Evolutionary conservation across 2,888 invertebrate genomes (phyloP).

Genomic region (Apodemia hepburni): DNA sequence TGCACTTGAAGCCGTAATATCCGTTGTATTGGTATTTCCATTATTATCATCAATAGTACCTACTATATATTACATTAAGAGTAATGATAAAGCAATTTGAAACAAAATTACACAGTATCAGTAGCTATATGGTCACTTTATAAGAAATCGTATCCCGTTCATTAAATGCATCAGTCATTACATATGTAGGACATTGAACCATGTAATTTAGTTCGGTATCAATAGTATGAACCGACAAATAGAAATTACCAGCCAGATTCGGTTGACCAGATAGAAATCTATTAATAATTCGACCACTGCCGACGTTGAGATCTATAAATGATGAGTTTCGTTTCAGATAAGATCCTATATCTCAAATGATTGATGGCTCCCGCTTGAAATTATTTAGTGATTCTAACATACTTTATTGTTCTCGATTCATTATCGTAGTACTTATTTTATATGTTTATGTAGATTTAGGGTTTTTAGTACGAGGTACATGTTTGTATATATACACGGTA

Average conservation of each 20-base stretch:
- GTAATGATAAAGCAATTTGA: constrained; percentile 18
- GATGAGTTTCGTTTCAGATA: constrained; percentile 79
- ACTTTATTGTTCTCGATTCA: constrained; percentile 61
- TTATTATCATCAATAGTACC: not conserved
- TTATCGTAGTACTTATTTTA: constrained; percentile 71
- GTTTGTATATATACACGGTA: too few species aligned
- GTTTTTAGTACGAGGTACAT: too few species aligned
- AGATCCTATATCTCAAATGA: constrained; percentile 68
- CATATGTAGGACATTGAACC: constrained; percentile 33
- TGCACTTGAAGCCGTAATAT: constrained; percentile 9
- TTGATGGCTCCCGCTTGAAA: constrained; percentile 64
- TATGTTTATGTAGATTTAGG: constrained; percentile 23
- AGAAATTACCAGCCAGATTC: constrained; percentile 71
- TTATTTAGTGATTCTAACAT: constrained; percentile 74
- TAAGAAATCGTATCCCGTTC: constrained; percentile 29
- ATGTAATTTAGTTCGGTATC: constrained; percentile 65
- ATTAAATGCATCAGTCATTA: constrained; percentile 26
- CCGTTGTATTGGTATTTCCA: constrained; percentile 7
- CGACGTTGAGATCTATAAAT: constrained; percentile 76
- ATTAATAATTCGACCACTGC: constrained; percentile 75
- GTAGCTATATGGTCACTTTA: constrained; percentile 28
- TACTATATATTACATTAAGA: constrained; percentile 2
- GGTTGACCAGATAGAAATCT: constrained; percentile 76
- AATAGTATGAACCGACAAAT: constrained; percentile 59
- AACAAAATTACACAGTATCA: constrained; percentile 23